Base-by-base conservation (phyloP, 2,113 vertebrate species). In the Clinocottus analis region DNA sequence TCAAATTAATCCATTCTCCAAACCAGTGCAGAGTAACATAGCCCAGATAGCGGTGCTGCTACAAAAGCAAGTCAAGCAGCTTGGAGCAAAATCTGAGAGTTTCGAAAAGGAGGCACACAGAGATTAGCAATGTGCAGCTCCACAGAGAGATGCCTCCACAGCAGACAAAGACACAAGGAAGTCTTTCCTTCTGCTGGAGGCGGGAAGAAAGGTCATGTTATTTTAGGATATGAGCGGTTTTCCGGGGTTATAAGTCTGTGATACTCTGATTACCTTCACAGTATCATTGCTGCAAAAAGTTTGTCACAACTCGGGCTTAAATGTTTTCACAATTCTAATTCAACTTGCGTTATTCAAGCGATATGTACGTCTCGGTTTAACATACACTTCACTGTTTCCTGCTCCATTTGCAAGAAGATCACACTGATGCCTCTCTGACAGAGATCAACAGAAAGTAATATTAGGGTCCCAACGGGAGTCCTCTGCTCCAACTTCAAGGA, bases 71-170 rank as follows among this genome's bases (percentile, higher is more conserved):
- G 53, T 2, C 66, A 75, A 84, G 71, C 80, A 55, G 72, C 73
- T 82, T 86, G 73, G 77, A 83, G 78, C 75, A 62, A 67, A 88
- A 84, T 87, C 78, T 75, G 75, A 76, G 77, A 81, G 72, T 84
- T 79, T 85, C 47, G 75, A 79, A 85, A 85, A 73, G 75, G 75
- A 83, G 75, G 78, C 75, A 65, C 59, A 77, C 19, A 78, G 58
- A 58, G 85, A 90, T 92, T 88, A 87, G 59, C 70, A 85, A 72
- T 72, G 77, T 81, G 79, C 73, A 82, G 75, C 72, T 80, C 82
- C 84, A 61, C 84, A 12, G 85, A 81, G 73, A 82, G 47, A 85
- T 17, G 74, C 60, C 51, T 75, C 71, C 31, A 27, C 53, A 61
- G 64, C 75, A 77, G 66, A 86, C 73, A 79, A 53, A 82, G 72